Evolutionary conservation across 2,113 vertebrate genomes (phyloP), one percentile per base, ranked within the genome.

Genomic region (Pteruthius melanotis): DNA sequence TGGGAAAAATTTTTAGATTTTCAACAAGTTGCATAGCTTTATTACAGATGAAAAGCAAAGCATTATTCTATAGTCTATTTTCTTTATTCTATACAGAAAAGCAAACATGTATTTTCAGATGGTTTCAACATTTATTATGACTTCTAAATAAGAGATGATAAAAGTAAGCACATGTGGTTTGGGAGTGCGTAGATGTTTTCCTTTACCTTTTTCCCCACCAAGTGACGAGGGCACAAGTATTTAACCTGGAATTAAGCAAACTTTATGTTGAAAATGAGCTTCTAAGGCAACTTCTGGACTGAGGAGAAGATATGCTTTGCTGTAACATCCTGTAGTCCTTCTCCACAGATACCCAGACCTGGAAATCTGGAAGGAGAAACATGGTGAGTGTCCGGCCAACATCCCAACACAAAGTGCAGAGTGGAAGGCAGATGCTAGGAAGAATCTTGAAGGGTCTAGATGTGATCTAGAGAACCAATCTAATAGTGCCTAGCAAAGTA

Each of bases 121-220:
- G 10, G 3, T 47, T 61, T 74, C 39, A 45, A 33, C 6, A 6
- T 54, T 37, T 68, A 8, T 23, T 74, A 56, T 42, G 35, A 37
- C 16, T 52, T 84, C 26, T 69, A 17, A 20, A 42, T 56, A 33
- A 77, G 74, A 77, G 12, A 54, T 0, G 0, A 27, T 39, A 63
- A 57, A 49, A 63, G 15, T 30, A 49, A 87, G 16, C 0, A 0
- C 12, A 9, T n/a, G 42, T 47, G 4, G 4, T 45, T 72, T 72
- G 24, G 10, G 22, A 53, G 6, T 1, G 2, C 54, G 31, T 61
- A 23, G 22, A 15, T 53, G 5, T 56, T 63, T 65, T 56, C 33
- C 11, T 44, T 42, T 59, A 33, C 12, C 0, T 9, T 49, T 76
- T 76, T n/a, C 10, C 4, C 12, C 10, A n/a, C 17, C 16, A 54